phyloP scores from a whole-genome alignment of 1,140 invertebrate species.

The Cephus cinctus region DNA sequence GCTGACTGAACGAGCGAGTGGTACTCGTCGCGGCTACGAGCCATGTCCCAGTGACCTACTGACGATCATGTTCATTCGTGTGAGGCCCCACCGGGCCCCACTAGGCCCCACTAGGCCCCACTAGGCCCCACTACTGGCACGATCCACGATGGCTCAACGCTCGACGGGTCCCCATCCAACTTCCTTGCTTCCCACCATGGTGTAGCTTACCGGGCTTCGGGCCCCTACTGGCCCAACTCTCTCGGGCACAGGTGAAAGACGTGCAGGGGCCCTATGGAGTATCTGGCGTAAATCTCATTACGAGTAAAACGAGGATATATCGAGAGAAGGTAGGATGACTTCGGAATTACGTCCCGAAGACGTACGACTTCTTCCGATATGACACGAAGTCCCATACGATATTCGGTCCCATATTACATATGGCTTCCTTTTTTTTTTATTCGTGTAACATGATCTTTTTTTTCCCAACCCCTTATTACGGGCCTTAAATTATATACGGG shows the following conservation, averaged over 20 bases:
- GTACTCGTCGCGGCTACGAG: conserved; percentile 39
- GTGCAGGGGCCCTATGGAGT: neutral
- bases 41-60: conserved; percentile 56
- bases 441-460: neutral
- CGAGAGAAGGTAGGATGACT: neutral
- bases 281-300: neutral
- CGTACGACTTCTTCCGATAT: too few species aligned
- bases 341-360: too few species aligned
- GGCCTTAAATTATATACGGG: too few species aligned
- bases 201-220: too few species aligned
- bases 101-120: too few species aligned
- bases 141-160: too few species aligned
- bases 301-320: neutral
- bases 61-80: conserved; percentile 30
- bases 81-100: conserved; percentile 20
- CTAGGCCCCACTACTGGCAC: conserved; percentile 10
- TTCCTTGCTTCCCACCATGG: conserved; percentile 13
- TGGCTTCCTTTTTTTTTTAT: neutral
- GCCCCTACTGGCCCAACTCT: neutral
- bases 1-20: conserved; percentile 41
- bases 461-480: neutral
- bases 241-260: conserved; percentile 2
- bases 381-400: too few species aligned
- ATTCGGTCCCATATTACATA: too few species aligned
- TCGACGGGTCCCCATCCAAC: conserved; percentile 15